Evolutionary conservation across 1,140 invertebrate genomes (phyloP).

Genomic region (Muscidifurax raptorellus): DNA sequence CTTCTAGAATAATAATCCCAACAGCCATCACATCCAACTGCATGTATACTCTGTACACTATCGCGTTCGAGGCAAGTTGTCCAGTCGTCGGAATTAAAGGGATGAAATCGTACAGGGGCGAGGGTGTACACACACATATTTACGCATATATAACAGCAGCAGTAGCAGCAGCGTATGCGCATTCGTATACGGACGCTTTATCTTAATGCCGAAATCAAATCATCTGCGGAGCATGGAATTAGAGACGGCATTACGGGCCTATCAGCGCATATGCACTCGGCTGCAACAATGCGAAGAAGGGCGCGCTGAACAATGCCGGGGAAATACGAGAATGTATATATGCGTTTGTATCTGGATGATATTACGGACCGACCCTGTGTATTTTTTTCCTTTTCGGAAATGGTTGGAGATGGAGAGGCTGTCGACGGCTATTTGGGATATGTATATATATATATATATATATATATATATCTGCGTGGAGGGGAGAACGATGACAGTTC

Average conservation of each 20-base stretch:
- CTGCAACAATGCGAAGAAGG: slow-evolving; percentile 69
- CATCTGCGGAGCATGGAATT: slow-evolving; percentile 72
- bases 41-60: background rate
- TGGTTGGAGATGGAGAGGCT: background rate
- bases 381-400: background rate
- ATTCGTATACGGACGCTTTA: slow-evolving; percentile 60
- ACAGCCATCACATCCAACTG: background rate
- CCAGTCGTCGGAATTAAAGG: slow-evolving; percentile 23
- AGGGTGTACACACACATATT: background rate
- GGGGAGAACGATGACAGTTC: slow-evolving; percentile 11
- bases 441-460: no score
- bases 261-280: slow-evolving; percentile 71
- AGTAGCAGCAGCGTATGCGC: background rate
- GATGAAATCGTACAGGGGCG: slow-evolving; percentile 14
- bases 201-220: slow-evolving; percentile 76
- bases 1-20: background rate
- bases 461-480: no score
- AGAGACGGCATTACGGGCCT: slow-evolving; percentile 74
- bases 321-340: slow-evolving; percentile 71
- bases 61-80: background rate
- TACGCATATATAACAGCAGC: background rate
- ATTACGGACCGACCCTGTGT: slow-evolving; percentile 63
- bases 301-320: slow-evolving; percentile 70
- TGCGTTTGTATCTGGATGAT: slow-evolving; percentile 62
- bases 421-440: background rate